Conservation (phyloP, 1,140 invertebrate species). For the Capitella teleta region DNA sequence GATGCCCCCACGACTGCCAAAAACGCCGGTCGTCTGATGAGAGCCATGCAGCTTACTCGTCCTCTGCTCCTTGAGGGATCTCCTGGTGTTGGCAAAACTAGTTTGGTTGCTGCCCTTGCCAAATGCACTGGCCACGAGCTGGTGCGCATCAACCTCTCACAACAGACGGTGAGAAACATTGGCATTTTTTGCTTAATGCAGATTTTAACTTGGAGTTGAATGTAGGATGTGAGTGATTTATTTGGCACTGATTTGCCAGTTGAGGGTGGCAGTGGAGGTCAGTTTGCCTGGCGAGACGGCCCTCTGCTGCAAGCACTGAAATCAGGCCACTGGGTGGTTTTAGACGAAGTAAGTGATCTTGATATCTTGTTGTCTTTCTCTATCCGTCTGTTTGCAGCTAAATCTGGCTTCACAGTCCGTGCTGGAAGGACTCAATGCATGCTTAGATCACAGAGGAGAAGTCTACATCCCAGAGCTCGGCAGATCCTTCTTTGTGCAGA, state of each 20-base stretch:
- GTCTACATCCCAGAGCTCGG: constrained; percentile 91
- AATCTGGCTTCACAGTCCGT: constrained; percentile 98
- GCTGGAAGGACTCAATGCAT: constrained; percentile 94
- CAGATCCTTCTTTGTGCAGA: constrained; percentile 64
- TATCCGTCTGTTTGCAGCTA: constrained; percentile 46
- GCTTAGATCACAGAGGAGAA: constrained; percentile 93
- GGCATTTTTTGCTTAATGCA: neutral
- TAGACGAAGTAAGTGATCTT: constrained; percentile 71
- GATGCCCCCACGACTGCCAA: constrained; percentile 65
- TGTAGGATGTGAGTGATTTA: constrained; percentile 84
- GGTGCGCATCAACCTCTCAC: constrained; percentile 91
- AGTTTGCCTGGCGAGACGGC: constrained; percentile 90
- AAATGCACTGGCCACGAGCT: constrained; percentile 67
- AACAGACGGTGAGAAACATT: constrained; percentile 72
- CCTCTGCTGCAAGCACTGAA: constrained; percentile 86
- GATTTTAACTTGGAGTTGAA: neutral
- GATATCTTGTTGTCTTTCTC: no score
- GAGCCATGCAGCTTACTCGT: constrained; percentile 70
- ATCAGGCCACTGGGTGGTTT: constrained; percentile 84
- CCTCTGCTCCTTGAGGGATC: constrained; percentile 93
- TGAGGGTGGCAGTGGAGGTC: constrained; percentile 63
- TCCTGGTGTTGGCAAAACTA: constrained; percentile 97
- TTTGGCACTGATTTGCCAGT: constrained; percentile 96
- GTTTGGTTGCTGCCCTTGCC: constrained; percentile 81
- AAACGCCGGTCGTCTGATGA: constrained; percentile 72